These are phyloP conservation scores for Diorhabda elongata DNA, from an alignment of 1,140 invertebrate genomes.

Conservation along the genomic window DNA sequence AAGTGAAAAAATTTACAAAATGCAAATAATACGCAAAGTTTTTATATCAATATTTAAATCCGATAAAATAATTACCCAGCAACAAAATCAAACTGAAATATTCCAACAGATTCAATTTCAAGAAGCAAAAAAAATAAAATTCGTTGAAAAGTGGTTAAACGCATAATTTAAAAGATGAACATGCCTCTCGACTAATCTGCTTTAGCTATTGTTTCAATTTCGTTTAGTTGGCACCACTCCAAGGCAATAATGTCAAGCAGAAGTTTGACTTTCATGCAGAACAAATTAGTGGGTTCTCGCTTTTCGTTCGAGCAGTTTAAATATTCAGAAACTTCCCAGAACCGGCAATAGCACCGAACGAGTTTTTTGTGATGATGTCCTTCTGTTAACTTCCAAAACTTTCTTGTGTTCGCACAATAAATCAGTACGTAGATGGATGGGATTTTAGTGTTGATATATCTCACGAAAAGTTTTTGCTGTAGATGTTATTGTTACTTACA, in stretches of 20 bases:
- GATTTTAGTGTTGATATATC: background rate
- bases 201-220: slow-evolving; percentile 34
- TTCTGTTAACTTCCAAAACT: slow-evolving; percentile 1
- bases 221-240: slow-evolving; percentile 32
- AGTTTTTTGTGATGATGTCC: slow-evolving; percentile 6
- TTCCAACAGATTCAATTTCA: background rate
- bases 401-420: background rate
- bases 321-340: slow-evolving; percentile 20
- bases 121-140: background rate
- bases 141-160: background rate
- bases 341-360: slow-evolving; percentile 3
- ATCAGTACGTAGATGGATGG: background rate
- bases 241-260: slow-evolving; percentile 37
- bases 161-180: slow-evolving; percentile 7
- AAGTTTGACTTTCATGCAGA: slow-evolving; percentile 35
- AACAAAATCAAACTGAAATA: background rate
- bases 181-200: slow-evolving; percentile 7
- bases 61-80: too few relatives aligned
- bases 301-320: slow-evolving; percentile 24
- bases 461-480: background rate
- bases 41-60: too few relatives aligned
- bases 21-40: too few relatives aligned
- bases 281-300: slow-evolving; percentile 35
- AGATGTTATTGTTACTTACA: too few relatives aligned
- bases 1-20: too few relatives aligned